Evolutionary conservation across 1,140 invertebrate genomes (phyloP), one percentile per base, ranked within the genome.

Genomic region (Apocrypta bakeri): DNA sequence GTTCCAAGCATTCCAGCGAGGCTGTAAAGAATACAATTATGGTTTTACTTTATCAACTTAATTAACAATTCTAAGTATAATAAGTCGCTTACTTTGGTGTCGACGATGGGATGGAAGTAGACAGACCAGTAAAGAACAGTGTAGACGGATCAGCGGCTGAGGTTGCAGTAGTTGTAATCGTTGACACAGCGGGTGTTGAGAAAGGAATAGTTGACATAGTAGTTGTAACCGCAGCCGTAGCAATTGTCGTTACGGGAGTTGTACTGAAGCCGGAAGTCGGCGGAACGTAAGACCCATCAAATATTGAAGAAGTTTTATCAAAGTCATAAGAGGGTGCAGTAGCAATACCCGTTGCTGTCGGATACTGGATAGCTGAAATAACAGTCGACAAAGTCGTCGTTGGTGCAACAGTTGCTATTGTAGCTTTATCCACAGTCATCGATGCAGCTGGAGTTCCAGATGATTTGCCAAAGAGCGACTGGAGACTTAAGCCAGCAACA

Each of bases 1-100:
- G 81, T 24, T 31, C 85, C 83, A 7, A 84, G 24, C 11, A 87
- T 82, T 6, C 77, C 77, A 2, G 63, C 9, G 29, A 83, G 78
- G 3, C 37, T 83, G 27, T n/a, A 61, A 74, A 76, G 12, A 14
- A 33, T 1, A 33, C 14, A 27, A 75, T 0, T 17, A 61, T 31
- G 17, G n/a, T 6, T 17, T 56, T 56, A 21, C 48, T 56, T n/a
- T n/a, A 0, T 56, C 21, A 0, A 56, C n/a, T 56, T n/a, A n/a
- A n/a, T n/a, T n/a, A n/a, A n/a, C n/a, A n/a, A n/a, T n/a, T n/a
- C n/a, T n/a, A n/a, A n/a, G n/a, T n/a, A n/a, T n/a, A n/a, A n/a
- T n/a, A n/a, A n/a, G n/a, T n/a, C n/a, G n/a, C 29, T n/a, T 68
- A 68, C 63, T 17, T 25, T 56, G 61, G 40, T 6, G 72, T 11